These are phyloP conservation scores for Bedellia somnulentella DNA, from an alignment of 2,888 invertebrate species.

Conservation along the genomic window DNA sequence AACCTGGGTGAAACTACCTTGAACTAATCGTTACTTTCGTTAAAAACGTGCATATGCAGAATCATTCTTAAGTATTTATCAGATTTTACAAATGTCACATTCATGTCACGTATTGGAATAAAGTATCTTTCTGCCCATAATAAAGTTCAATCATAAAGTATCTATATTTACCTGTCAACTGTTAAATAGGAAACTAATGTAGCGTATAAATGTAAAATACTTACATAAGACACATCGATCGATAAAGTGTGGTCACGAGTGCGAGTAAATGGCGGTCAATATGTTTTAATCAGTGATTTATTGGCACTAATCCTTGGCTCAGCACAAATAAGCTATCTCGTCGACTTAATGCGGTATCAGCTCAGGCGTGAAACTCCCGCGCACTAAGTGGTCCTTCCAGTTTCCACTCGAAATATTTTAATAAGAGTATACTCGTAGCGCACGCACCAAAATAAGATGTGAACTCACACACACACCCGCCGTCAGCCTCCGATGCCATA, in stretches of 20 bases:
- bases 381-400: slow-evolving; percentile 62
- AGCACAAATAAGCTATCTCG: slow-evolving; percentile 63
- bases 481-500: slow-evolving; percentile 30
- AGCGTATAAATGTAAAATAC: too few species aligned
- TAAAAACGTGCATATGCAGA: too few species aligned
- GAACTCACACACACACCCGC: slow-evolving; percentile 26
- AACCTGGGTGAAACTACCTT: too few species aligned
- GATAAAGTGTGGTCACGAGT: slow-evolving; percentile 38
- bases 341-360: slow-evolving; percentile 61
- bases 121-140: too few species aligned
- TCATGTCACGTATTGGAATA: too few species aligned
- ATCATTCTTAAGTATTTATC: too few species aligned
- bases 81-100: too few species aligned
- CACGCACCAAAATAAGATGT: slow-evolving; percentile 59
- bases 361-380: slow-evolving; percentile 60
- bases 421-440: slow-evolving; percentile 58
- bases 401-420: slow-evolving; percentile 62
- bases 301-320: slow-evolving; percentile 56
- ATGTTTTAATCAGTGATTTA: slow-evolving; percentile 62
- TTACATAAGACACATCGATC: too few species aligned
- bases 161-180: too few species aligned
- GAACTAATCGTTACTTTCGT: too few species aligned
- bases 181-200: too few species aligned
- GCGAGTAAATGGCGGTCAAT: slow-evolving; percentile 55
- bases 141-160: too few species aligned